Conservation (phyloP, 2,888 invertebrate genomes). For the Julus scandinavius region DNA sequence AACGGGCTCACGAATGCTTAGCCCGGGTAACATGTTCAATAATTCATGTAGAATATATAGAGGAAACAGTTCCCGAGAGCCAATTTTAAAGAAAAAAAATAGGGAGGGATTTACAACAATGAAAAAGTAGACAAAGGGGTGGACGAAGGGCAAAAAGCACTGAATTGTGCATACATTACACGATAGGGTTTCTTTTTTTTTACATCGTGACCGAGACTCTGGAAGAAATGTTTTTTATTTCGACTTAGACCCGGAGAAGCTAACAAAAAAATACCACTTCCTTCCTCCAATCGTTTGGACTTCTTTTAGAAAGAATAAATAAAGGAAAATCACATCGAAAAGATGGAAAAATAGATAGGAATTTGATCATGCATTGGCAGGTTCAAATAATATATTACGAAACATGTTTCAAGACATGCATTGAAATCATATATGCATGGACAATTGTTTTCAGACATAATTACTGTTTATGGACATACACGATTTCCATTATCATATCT, state of each 20-base stretch:
- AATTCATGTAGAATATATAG: constrained; percentile 11
- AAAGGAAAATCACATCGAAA: background rate
- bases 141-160: background rate
- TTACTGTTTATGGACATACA: too few relatives aligned
- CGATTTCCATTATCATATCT: too few relatives aligned
- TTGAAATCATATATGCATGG: too few relatives aligned
- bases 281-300: background rate
- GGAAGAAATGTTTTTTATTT: constrained; percentile 18
- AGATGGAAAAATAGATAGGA: background rate
- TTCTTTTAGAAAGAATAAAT: background rate
- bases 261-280: background rate
- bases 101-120: background rate
- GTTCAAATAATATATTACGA: too few relatives aligned
- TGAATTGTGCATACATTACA: background rate
- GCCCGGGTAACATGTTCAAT: constrained; percentile 11
- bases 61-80: background rate
- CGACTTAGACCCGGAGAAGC: background rate
- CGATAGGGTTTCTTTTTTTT: too few relatives aligned
- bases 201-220: background rate
- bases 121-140: background rate
- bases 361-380: too few relatives aligned
- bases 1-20: constrained; percentile 34
- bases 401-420: too few relatives aligned
- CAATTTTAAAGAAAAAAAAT: background rate
- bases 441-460: too few relatives aligned